phyloP scores from a whole-genome alignment of 2,113 vertebrate genomes.

The Gobio gobio region DNA sequence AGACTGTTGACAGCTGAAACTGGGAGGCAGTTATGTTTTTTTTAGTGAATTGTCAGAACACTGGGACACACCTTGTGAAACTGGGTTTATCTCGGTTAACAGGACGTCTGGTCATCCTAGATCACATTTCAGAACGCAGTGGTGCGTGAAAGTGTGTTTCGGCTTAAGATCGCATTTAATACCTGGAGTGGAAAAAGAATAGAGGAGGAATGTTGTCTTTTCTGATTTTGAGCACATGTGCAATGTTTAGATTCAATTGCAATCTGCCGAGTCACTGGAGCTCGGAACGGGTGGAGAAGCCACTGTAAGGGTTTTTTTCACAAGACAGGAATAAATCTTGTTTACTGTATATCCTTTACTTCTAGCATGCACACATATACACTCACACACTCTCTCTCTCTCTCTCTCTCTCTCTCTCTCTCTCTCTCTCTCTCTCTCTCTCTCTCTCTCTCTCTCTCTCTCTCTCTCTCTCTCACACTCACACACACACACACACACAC shows the following conservation, averaged over 20 bases:
- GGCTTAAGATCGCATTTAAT: constrained; percentile 8
- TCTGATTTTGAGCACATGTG: background rate
- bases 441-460: too few species aligned
- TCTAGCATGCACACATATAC: background rate
- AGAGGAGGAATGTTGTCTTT: constrained; percentile 11
- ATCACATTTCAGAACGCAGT: background rate
- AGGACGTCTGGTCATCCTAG: background rate
- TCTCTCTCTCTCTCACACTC: too few species aligned
- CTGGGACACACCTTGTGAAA: background rate
- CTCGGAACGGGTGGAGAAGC: background rate
- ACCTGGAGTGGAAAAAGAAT: background rate
- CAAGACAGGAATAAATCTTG: background rate
- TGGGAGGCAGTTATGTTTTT: background rate
- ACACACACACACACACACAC: background rate
- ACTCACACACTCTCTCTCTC: too few species aligned
- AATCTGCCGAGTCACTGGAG: constrained; percentile 14
- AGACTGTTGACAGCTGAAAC: background rate
- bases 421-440: too few species aligned
- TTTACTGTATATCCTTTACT: constrained; percentile 11
- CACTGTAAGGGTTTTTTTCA: background rate
- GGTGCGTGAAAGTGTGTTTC: constrained; percentile 1
- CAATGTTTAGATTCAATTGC: constrained; percentile 16
- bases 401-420: too few species aligned
- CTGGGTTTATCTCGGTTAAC: background rate
- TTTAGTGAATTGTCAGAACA: constrained; percentile 4